Evolutionary conservation across 1,140 invertebrate genomes (phyloP).

Genomic region (Augochlora pura): DNA sequence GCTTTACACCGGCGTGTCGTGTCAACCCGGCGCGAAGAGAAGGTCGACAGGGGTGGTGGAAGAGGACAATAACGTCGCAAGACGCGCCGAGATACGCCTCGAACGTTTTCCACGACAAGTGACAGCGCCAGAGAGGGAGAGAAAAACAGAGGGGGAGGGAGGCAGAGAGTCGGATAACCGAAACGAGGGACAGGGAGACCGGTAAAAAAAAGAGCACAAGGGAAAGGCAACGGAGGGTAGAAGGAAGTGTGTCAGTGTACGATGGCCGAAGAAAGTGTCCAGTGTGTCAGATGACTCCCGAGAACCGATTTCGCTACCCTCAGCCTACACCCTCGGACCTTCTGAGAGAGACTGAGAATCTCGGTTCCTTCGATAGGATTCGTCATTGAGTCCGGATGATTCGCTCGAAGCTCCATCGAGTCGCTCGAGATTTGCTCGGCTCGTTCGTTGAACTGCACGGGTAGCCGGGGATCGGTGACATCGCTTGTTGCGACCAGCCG

Average conservation of each 20-base stretch:
- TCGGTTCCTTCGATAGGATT: not conserved
- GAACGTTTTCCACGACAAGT: conserved; percentile 23
- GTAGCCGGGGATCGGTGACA: not conserved
- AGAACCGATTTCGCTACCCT: not conserved
- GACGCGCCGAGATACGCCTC: conserved; percentile 33
- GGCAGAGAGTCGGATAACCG: conserved; percentile 13
- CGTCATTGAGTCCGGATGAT: no score
- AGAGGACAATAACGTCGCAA: conserved; percentile 14
- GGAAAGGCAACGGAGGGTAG: conserved; percentile 14
- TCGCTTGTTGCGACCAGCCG: not conserved
- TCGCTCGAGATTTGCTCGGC: no score
- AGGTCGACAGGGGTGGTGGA: conserved; percentile 28
- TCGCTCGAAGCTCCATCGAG: no score
- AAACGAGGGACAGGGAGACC: not conserved
- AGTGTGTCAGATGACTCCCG: not conserved
- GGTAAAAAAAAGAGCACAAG: not conserved
- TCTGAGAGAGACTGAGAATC: no score
- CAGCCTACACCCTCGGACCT: not conserved
- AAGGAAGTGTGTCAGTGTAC: conserved; percentile 22
- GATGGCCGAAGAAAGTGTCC: conserved; percentile 14
- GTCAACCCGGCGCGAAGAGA: conserved; percentile 14
- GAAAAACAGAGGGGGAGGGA: conserved; percentile 7
- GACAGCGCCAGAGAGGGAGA: conserved; percentile 11
- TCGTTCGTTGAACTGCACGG: no score
- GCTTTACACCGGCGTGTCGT: not conserved